Base-by-base conservation (phyloP, 2,797 vertebrate genomes). In the Pteronotus mesoamericanus region DNA sequence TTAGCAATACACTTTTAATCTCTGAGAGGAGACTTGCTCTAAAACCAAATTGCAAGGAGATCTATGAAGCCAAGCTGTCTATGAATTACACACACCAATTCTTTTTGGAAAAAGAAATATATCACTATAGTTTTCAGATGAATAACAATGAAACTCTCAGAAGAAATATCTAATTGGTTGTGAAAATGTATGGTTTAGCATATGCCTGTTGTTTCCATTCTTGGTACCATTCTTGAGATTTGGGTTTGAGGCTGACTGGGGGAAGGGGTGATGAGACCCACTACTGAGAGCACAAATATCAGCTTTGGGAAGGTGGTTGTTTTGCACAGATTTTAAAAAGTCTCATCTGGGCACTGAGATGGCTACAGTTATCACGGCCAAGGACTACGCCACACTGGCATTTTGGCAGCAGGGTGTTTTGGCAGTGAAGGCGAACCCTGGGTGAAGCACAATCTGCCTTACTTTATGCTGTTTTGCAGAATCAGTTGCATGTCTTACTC, bases 11-110 rank as follows among this genome's bases (percentile, higher is more conserved):
- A 75, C 86, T 86, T 97, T 93, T 59, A 72, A 84, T 86, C 72
- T 94, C 64, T 32, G 10, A 72, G 51, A 64, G 86, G 83, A 97
- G 57, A 94, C 42, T 69, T 89, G 32, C 78, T 94, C 57, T 86
- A 77, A 94, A 92, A 91, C 75, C n/a, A 61, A 95, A 82, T 46
- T 53, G 26, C 80, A 97, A 86, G 51, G 79, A 75, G 18, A 53
- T 55, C 42, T 80, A 66, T 42, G 53, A 95, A 72, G 53, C 2
- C 46, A 80, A 80, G 37, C 15, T 77, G 55, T 29, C 55, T 51
- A 32, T 48, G 61, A 85, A 61, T 78, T 61, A 86, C 77, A 46
- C 19, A 86, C 21, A 16, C 22, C 69, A 66, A 39, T 72, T 92
- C 37, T 22, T 32, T 53, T 37, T 29, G 34, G 14, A 24, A 34